Base-by-base conservation (phyloP, 1,140 invertebrate genomes). In the Saccostrea glomerata region DNA sequence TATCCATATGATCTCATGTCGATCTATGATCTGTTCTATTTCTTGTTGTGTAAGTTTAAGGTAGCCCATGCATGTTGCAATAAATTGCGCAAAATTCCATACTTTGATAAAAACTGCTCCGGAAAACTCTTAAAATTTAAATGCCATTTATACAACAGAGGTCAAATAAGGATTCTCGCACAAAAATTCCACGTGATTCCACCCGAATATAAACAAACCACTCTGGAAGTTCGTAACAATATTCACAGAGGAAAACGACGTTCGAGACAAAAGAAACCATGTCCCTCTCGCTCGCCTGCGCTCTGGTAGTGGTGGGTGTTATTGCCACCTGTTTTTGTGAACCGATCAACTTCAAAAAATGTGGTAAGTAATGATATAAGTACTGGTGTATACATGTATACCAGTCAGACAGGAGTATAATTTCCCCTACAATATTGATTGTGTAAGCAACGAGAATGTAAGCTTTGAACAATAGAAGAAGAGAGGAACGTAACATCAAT, bases 321-420 rank as follows among this genome's bases (percentile, higher is more conserved):
- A 40, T 87, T 12, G 86, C 86, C 15, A 87, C 82, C 12, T 87
- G 86, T 63, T 83, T 83, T 17, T 58, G 77, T 63, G 82, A 87
- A 30, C 86, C 86, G 15, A 87, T 87, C 86, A 58, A 87, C 17
- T 87, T 87, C 58, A 87, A 87, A 84, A 84, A 77, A 60, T 87
- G 86, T 25, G 82, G 86, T 87, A 87, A 87, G 86, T 60, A 11
- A 9, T 56, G 12, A 36, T 54, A 13, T 85, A 11, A 25, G 23
- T 58, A 85, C 20, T 60, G 54, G 20, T 86, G 25, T 36, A 36
- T 36, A 36, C 30, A 36, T 36, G 30, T 9, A 47, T 47, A 47
- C 9, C 47, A 47, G 47, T 47, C 5, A 47, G 47, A 47, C 6
- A 47, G 47, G 9, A 47, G 6, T 47, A 47, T 47, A 5, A 47